phyloP scores from a whole-genome alignment of 2,113 vertebrate species.

The Erpornis zantholeuca region DNA sequence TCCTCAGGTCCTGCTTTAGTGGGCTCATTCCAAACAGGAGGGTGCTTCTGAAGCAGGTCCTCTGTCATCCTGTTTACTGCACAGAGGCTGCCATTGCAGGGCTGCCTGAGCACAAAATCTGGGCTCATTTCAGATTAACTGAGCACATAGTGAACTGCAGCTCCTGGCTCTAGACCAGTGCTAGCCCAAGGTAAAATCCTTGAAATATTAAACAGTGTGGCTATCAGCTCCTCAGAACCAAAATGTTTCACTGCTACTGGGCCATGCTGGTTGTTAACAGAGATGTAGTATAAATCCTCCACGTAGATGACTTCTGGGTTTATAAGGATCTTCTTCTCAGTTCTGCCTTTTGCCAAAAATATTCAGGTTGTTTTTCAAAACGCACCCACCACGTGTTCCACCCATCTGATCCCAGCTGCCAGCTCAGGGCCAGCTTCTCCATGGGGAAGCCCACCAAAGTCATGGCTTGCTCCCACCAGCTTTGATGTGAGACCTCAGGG shows the following conservation, averaged over 20 bases:
- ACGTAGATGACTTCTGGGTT: neutral
- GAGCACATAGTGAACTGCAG: neutral
- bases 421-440: neutral
- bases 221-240: neutral
- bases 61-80: neutral
- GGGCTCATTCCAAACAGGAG: neutral
- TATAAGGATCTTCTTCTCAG: neutral
- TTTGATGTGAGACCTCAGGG: neutral
- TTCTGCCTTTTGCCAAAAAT: neutral
- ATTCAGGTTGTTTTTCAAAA: neutral
- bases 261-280: neutral
- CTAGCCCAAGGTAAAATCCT: neutral
- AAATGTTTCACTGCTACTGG: neutral
- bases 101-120: neutral
- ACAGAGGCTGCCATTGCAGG: neutral
- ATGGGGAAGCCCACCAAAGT: neutral
- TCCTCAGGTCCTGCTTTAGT: neutral
- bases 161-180: neutral
- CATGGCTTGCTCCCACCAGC: neutral
- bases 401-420: neutral
- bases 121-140: neutral
- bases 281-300: neutral
- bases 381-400: fast-evolving
- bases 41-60: neutral
- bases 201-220: neutral